phyloP scores from a whole-genome alignment of 2,888 invertebrate genomes.

The Willowsia nigromaculata region DNA sequence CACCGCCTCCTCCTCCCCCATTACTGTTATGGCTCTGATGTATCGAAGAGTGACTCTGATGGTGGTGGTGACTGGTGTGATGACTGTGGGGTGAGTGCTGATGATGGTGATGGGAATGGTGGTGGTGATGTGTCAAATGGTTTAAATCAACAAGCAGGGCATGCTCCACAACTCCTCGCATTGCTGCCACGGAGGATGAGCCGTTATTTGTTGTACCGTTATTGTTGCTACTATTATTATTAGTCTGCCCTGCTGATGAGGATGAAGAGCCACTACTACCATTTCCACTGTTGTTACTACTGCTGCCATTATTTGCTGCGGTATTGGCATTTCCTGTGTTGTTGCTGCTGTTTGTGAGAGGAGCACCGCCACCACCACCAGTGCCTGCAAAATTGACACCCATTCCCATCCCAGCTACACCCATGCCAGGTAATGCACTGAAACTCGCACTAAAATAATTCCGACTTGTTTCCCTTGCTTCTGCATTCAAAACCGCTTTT shows the following conservation, averaged over 20 bases:
- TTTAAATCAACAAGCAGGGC: constrained; percentile 67
- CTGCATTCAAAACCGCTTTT: constrained; percentile 86
- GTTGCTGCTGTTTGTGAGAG: constrained; percentile 49
- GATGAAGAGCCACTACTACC: constrained; percentile 27
- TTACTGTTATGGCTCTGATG: constrained; percentile 30
- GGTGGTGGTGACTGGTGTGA: constrained; percentile 50
- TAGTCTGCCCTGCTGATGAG: constrained; percentile 1
- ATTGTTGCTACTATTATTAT: constrained; percentile 32
- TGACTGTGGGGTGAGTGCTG: constrained; percentile 51
- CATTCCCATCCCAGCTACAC: constrained; percentile 75
- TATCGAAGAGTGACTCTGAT: constrained; percentile 29
- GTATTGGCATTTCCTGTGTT: constrained; percentile 29
- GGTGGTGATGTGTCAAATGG: constrained; percentile 74
- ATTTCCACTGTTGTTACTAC: constrained; percentile 55
- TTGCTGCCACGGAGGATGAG: constrained; percentile 46
- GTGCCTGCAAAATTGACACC: constrained; percentile 74
- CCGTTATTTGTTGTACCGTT: constrained; percentile 31
- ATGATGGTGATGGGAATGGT: constrained; percentile 69
- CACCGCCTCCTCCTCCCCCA: constrained; percentile 11
- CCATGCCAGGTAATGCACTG: constrained; percentile 72
- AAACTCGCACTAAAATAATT: constrained; percentile 78
- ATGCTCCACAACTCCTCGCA: constrained; percentile 61
- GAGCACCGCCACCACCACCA: constrained; percentile 42
- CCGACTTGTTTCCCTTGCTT: constrained; percentile 73
- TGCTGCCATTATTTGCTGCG: constrained; percentile 35